Conservation (phyloP, 2,797 vertebrate species). For the Anabacerthia variegaticeps region DNA sequence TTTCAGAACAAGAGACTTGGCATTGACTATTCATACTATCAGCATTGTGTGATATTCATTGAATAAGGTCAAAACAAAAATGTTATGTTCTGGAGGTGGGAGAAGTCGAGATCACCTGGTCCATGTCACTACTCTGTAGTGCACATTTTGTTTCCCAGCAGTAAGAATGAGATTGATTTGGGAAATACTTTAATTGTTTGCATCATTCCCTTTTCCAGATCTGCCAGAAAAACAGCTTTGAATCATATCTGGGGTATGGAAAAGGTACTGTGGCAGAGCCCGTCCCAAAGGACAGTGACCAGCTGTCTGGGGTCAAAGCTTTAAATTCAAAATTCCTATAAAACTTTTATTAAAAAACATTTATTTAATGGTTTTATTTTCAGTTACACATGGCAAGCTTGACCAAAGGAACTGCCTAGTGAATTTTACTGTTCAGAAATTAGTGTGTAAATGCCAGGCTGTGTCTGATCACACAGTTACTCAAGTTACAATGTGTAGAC, state of each 20-base stretch:
- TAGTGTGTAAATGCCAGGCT: background rate
- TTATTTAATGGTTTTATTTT: background rate
- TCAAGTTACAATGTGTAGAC: background rate
- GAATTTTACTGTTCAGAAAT: background rate
- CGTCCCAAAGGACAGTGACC: background rate
- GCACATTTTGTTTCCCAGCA: background rate
- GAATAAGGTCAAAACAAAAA: background rate
- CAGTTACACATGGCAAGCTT: background rate
- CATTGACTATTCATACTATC: background rate
- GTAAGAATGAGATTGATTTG: background rate
- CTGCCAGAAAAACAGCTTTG: background rate
- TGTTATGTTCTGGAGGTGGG: background rate
- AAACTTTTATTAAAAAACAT: background rate
- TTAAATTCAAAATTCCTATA: background rate
- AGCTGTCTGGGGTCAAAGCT: background rate
- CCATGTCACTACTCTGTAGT: background rate
- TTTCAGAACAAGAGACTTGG: background rate
- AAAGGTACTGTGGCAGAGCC: background rate
- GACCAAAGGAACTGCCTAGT: background rate
- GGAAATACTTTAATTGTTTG: background rate
- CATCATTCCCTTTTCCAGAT: background rate
- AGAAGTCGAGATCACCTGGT: background rate
- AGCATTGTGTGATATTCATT: background rate
- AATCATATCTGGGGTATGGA: background rate
- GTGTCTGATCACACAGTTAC: background rate